These are phyloP conservation scores for Falco novaeseelandiae DNA, from an alignment of 2,797 vertebrate species.

Conservation along the genomic window DNA sequence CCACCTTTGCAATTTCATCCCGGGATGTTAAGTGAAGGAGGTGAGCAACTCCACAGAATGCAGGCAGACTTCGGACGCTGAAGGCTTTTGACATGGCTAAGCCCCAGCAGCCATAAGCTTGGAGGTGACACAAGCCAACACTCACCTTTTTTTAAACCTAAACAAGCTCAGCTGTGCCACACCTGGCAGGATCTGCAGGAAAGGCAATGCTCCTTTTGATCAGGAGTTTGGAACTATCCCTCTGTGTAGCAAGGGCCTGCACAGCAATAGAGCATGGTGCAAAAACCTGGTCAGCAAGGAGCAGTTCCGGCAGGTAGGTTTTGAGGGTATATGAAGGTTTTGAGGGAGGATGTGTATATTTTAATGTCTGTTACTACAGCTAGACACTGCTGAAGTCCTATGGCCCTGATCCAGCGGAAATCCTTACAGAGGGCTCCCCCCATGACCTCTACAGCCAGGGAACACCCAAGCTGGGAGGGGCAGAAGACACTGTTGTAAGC, in stretches of 20 bases:
- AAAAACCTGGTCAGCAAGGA: not conserved
- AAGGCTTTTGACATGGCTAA: not conserved
- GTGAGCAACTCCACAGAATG: not conserved
- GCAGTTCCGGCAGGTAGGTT: not conserved
- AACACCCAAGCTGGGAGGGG: not conserved
- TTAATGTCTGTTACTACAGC: not conserved
- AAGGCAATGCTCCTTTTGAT: not conserved
- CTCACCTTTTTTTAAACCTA: not conserved
- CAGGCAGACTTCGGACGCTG: not conserved
- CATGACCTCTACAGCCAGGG: not conserved
- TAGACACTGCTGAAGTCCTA: not conserved
- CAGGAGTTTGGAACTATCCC: not conserved
- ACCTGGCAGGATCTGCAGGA: not conserved
- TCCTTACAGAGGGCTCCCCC: not conserved
- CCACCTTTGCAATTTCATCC: not conserved
- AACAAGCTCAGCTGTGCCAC: not conserved
- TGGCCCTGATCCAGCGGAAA: not conserved
- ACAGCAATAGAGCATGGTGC: not conserved
- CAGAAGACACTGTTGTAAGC: not conserved
- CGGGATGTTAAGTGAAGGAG: not conserved
- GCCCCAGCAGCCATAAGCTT: not conserved
- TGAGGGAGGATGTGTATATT: not conserved
- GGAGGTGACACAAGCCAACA: not conserved
- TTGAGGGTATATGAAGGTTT: not conserved
- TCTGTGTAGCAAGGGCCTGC: not conserved